A percentile compares a stretch with the other conserved stretches of the same genome.
phyloP scores from a whole-genome alignment of 2,888 invertebrate genomes.

The Drosophila kambysellisi region DNA sequence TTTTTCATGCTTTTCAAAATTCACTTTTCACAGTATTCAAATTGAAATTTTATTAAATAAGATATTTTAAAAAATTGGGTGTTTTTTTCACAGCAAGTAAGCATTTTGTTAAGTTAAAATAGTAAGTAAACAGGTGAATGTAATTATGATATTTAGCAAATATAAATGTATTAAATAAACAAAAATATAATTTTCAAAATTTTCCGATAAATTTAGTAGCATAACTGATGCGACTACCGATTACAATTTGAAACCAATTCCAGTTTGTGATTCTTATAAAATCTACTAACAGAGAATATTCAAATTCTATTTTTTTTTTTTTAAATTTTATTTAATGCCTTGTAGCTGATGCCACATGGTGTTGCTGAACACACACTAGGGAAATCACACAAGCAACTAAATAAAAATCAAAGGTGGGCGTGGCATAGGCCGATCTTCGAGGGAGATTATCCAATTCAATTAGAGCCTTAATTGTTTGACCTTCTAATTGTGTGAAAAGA shows the following conservation, averaged over 20 bases:
- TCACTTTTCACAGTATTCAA: neutral
- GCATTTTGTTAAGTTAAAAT: neutral
- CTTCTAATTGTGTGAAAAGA: no score
- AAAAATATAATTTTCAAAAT: neutral
- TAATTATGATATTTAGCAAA: neutral
- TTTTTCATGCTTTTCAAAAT: neutral
- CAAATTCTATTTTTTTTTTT: no score
- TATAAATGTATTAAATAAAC: neutral
- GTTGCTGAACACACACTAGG: slow-evolving; percentile 19
- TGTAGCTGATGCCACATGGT: neutral
- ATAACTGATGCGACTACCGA: no score
- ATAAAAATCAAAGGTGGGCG: slow-evolving; percentile 16
- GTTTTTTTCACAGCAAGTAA: neutral
- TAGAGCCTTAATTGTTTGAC: no score
- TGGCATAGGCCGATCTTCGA: no score
- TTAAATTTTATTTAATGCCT: slow-evolving; percentile 1
- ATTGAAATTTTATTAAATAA: neutral
- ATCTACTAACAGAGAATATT: neutral
- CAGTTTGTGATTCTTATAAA: neutral
- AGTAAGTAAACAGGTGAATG: no score
- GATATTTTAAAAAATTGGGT: neutral
- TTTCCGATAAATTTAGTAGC: neutral
- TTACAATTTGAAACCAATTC: neutral
- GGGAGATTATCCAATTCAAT: no score
- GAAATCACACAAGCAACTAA: slow-evolving; percentile 44